Conservation (phyloP, 2,113 vertebrate genomes). For the Centrocercus urophasianus region DNA sequence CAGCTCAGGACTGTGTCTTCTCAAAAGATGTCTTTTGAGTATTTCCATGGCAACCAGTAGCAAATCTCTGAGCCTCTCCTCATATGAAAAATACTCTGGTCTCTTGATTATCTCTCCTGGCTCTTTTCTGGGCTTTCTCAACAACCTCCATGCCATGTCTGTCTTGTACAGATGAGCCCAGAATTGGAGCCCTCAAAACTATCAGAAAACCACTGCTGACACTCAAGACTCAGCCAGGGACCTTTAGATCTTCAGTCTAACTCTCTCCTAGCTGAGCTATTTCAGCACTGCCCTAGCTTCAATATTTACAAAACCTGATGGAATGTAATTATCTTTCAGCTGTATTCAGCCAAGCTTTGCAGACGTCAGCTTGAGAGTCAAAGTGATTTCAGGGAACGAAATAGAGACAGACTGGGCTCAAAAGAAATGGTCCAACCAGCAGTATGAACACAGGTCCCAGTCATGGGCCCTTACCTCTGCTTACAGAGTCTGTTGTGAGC, state of each 20-base stretch:
- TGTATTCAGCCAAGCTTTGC: background rate
- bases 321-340: background rate
- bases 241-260: background rate
- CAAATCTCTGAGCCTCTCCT: background rate
- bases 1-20: background rate
- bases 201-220: background rate
- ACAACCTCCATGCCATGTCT: background rate
- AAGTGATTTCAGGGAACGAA: background rate
- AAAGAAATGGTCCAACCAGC: background rate
- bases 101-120: background rate
- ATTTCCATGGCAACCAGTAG: background rate
- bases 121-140: background rate
- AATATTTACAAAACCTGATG: background rate
- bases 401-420: background rate
- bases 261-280: no score
- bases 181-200: background rate
- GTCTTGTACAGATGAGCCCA: background rate
- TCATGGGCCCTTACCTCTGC: background rate
- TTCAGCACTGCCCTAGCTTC: background rate
- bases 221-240: background rate
- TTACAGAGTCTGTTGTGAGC: background rate
- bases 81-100: background rate
- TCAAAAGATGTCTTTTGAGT: background rate
- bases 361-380: background rate
- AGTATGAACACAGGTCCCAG: background rate